A percentile compares a stretch with the other conserved stretches of the same genome.
These are phyloP conservation scores for Maniola jurtina DNA, from an alignment of 1,140 invertebrate species.

Conservation along the genomic window DNA sequence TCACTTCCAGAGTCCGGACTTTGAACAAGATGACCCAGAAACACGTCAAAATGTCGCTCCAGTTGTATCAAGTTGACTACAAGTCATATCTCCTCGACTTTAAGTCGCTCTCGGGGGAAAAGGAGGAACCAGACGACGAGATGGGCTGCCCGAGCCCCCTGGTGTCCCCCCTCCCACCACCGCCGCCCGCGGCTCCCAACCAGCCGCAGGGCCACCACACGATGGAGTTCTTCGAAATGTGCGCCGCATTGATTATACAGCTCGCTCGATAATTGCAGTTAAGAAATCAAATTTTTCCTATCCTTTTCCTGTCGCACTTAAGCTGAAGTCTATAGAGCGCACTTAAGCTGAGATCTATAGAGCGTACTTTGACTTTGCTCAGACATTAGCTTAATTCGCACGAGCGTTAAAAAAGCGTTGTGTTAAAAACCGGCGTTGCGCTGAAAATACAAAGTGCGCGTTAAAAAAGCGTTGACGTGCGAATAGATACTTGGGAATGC, in stretches of 20 bases:
- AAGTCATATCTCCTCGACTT: conserved; percentile 99
- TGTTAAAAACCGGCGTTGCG: too few relatives aligned
- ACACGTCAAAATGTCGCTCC: conserved; percentile 98
- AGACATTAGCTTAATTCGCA: too few relatives aligned
- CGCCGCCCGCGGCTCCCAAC: conserved; percentile 45
- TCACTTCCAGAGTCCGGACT: conserved; percentile 87
- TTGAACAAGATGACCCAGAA: conserved; percentile 90
- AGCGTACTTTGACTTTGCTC: too few relatives aligned
- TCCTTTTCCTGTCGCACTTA: too few relatives aligned
- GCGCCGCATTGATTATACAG: conserved; percentile 97
- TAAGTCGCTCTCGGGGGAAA: conserved; percentile 93
- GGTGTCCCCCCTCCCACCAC: conserved; percentile 48
- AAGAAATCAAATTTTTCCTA: not conserved
- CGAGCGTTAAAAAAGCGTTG: too few relatives aligned
- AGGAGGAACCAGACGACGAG: conserved; percentile 82
- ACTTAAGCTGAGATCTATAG: too few relatives aligned
- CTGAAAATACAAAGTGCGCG: too few relatives aligned
- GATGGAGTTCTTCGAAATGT: conserved; percentile 99
- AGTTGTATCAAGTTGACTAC: conserved; percentile 99
- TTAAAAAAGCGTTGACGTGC: too few relatives aligned
- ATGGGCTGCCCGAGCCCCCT: conserved; percentile 54
- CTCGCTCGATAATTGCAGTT: conserved; percentile 87
- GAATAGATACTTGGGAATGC: too few relatives aligned
- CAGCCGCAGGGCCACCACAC: conserved; percentile 89
- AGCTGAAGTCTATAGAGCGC: too few relatives aligned